Percentiles rank a stretch among this genome's conserved stretches.
phyloP scores from a whole-genome alignment of 2,888 invertebrate species.

The Hirudinaria manillensis region DNA sequence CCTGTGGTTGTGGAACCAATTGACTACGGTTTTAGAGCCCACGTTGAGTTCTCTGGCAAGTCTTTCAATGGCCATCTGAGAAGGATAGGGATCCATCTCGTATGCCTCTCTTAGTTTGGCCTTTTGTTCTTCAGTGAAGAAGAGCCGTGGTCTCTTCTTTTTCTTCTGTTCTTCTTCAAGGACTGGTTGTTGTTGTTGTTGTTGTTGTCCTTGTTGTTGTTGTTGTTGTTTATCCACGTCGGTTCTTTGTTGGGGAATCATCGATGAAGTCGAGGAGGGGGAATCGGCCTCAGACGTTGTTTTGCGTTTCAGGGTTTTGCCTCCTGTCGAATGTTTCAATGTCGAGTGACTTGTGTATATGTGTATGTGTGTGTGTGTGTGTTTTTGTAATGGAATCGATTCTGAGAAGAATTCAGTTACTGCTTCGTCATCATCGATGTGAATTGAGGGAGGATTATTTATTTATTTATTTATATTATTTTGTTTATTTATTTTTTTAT shows the following conservation, averaged over 20 bases:
- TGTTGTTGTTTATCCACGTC: neutral
- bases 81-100: slow-evolving; percentile 91
- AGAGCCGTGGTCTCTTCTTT: slow-evolving; percentile 68
- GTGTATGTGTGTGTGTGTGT: neutral
- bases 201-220: slow-evolving; percentile 1
- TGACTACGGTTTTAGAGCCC: slow-evolving; percentile 90
- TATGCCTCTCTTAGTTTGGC: slow-evolving; percentile 89
- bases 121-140: slow-evolving; percentile 97
- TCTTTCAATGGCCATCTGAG: slow-evolving; percentile 89
- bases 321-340: neutral
- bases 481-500: too few relatives aligned
- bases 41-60: slow-evolving; percentile 80
- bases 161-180: slow-evolving; percentile 28
- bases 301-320: neutral
- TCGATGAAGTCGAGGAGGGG: neutral
- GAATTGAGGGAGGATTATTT: too few relatives aligned
- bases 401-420: too few relatives aligned
- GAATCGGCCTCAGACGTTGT: neutral
- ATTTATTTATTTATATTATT: too few relatives aligned
- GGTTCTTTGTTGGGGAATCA: neutral
- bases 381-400: too few relatives aligned
- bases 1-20: slow-evolving; percentile 99
- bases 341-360: neutral
- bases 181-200: neutral
- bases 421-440: too few relatives aligned